Base-by-base conservation (phyloP, 2,113 vertebrate species). In the Mungos mungo region DNA sequence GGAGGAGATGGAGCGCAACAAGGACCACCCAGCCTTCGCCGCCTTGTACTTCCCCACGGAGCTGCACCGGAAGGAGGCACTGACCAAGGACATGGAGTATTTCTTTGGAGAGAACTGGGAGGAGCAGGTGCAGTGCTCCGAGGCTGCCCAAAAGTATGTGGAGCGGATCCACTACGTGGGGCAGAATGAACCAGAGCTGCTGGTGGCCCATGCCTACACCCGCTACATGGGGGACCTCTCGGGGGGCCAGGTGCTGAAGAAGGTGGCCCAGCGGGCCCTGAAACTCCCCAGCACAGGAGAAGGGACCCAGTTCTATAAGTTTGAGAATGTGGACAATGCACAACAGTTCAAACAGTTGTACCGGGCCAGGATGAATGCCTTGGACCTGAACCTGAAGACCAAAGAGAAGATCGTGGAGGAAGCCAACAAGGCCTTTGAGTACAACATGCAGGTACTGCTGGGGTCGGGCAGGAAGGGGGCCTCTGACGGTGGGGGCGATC, bases 141-240 rank as follows among this genome's bases (percentile, higher is more conserved):
- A 99, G 47, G 99, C 99, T 77, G 98, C 99, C 6, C 99, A 98
- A 89, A 97, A 90, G 1, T 99, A 99, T 0, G 99, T 99, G 96
- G 99, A 99, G 33, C 99, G 99, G 82, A 99, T 99, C 98, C 99
- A 98, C 87, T 98, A 99, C 0, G 98, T 99, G 31, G 99, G 99
- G 19, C 98, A 97, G 77, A 98, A 99, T 0, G 99, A 99, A 95
- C 99, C 99, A 0, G 99, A 99, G 97, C 98, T 99, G 95, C 98
- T 99, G 90, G 99, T 99, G 97, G 99, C 99, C 86, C 99, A 99
- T 0, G 99, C 99, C 71, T 99, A 99, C 92, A 99, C 99, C 3
- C 99, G 99, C 96, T 99, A 99, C 98, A 99, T 99, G 99, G 99
- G 99, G 13, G 99, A 99, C 98, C 99, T 99, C n/a, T 99, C 99